A percentile compares a stretch with the other conserved stretches of the same genome.
These are phyloP conservation scores for Zosterops hypoxanthus DNA, from an alignment of 2,113 vertebrate species.

Conservation along the genomic window DNA sequence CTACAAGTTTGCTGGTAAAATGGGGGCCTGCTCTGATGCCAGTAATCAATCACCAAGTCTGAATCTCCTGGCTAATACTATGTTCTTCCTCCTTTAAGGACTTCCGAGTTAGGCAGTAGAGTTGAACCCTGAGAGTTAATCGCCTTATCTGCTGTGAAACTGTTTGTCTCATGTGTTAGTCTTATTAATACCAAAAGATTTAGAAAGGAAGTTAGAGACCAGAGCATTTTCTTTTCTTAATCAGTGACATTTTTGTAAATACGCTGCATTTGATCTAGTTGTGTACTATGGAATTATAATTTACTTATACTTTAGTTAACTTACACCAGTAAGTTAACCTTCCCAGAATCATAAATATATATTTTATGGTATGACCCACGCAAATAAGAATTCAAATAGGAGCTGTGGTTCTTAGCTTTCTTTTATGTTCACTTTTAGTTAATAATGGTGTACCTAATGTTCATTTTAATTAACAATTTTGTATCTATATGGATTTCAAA, in stretches of 20 bases:
- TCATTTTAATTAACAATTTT: background rate
- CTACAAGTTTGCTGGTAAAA: background rate
- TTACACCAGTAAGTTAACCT: background rate
- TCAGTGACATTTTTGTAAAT: background rate
- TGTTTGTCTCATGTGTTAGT: background rate
- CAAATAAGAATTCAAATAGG: background rate
- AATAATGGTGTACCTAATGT: background rate
- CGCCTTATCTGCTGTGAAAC: background rate
- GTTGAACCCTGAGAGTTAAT: background rate
- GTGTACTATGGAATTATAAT: fast-evolving
- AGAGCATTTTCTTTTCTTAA: background rate
- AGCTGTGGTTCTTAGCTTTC: background rate
- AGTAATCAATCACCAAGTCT: background rate
- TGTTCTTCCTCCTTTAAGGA: background rate
- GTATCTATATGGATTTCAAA: background rate
- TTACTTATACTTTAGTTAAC: too few relatives aligned
- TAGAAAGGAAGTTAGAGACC: background rate
- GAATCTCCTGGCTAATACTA: background rate
- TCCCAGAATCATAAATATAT: background rate
- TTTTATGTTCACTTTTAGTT: background rate
- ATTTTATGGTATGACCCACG: background rate
- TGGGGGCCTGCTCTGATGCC: background rate
- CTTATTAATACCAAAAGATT: background rate
- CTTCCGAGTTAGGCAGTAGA: background rate
- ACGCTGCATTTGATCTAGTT: background rate